Evolutionary conservation across 2,888 invertebrate genomes (phyloP), one percentile per base, ranked within the genome.

Genomic region (Drosophila kanekoi): DNA sequence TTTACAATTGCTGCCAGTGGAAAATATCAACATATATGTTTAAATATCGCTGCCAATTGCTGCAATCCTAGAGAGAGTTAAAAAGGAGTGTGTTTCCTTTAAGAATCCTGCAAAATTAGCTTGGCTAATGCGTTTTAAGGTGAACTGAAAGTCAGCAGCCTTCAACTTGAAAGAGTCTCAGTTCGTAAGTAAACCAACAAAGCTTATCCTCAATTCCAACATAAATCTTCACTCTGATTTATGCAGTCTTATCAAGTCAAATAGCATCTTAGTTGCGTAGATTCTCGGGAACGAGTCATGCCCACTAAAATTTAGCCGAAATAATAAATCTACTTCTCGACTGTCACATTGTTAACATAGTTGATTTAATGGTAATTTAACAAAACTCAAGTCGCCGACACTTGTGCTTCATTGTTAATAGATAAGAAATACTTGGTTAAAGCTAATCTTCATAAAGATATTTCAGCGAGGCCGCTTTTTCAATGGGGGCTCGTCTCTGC

Each of bases 211-310:
- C n/a, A 38, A 32, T 49, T 23, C 11, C 6, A 18, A 9, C 13
- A 58, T 58, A 63, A 54, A 76, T 53, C 53, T 38, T 71, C 13
- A 10, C 20, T 20, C 2, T 18, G 20, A 43, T 51, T 45, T n/a
- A 28, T 18, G 11, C 11, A 35, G 16, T 13, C 14, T 56, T 20
- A 56, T 53, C 43, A 44, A 28, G 14, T 35, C 23, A 14, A 38
- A 38, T 40, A 35, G 18, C 18, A 45, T 10, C 10, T 16, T 28
- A 14, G 4, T 13, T 16, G 16, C 38, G 23, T 40, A 18, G 23
- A 28, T 11, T 23, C 14, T 10, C 14, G 1, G 10, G 11, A 23
- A n/a, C 37, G 35, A 37, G 20, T 49, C 37, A 49, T 49, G 18
- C 9, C 10, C n/a, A 35, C 18, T 18, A 33, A 48, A 33, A 18